Percentiles rank a stretch among this genome's conserved stretches.
phyloP scores from a whole-genome alignment of 2,888 invertebrate genomes.

The Leptopilina syphax region DNA sequence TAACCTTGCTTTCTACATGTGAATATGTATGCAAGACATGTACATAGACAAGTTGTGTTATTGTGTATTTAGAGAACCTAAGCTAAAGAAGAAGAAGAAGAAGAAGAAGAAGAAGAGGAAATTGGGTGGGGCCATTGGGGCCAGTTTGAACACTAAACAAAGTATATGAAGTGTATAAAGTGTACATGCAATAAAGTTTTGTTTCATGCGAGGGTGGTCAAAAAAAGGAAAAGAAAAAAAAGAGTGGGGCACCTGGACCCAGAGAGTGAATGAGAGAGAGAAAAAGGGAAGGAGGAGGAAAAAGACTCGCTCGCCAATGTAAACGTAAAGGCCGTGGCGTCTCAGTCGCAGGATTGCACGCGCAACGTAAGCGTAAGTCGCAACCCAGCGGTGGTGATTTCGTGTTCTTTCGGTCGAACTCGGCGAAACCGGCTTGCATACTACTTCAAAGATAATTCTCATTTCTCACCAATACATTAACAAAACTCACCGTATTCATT shows the following conservation, averaged over 20 bases:
- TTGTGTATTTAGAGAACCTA: not conserved
- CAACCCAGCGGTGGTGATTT: constrained; percentile 35
- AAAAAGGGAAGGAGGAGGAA: constrained; percentile 37
- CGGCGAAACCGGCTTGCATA: constrained; percentile 42
- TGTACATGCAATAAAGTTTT: not conserved
- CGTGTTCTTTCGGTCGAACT: constrained; percentile 31
- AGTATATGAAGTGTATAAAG: not conserved
- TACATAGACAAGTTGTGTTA: constrained; percentile 2
- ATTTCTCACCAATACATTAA: not conserved
- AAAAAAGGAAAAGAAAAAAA: constrained; percentile 17
- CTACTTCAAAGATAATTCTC: not conserved
- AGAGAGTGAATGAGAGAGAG: not conserved
- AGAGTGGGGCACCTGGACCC: constrained; percentile 43
- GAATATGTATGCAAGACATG: not conserved
- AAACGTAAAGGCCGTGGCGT: constrained; percentile 56
- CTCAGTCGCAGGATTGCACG: constrained; percentile 73
- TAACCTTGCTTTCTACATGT: not conserved
- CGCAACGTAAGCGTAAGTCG: constrained; percentile 55
- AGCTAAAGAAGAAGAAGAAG: constrained; percentile 19
- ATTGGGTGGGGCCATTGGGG: constrained; percentile 47
- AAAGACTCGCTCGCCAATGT: constrained; percentile 3
- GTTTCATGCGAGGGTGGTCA: constrained; percentile 11
- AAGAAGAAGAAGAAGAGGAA: constrained; percentile 30
- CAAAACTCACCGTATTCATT: not conserved
- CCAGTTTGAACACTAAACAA: constrained; percentile 35